Conservation (phyloP, 2,888 invertebrate genomes). For the Idaea dimidiata region DNA sequence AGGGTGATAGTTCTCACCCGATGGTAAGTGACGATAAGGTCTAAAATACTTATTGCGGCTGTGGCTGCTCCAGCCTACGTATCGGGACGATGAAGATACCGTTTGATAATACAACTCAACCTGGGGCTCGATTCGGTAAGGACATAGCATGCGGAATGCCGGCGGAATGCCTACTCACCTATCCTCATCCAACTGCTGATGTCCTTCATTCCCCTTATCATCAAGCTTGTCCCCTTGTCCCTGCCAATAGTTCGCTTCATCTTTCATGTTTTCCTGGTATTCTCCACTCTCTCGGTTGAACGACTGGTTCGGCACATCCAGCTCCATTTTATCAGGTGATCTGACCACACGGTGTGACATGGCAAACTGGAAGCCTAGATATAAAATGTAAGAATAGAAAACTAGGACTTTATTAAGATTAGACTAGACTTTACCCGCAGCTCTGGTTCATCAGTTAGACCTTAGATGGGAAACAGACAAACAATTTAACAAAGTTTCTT, state of each 20-base stretch:
- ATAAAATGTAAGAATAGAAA: background rate
- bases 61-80: too few relatives aligned
- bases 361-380: conserved; percentile 12
- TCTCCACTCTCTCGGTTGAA: conserved; percentile 25
- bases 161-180: conserved; percentile 26
- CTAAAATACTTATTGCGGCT: too few relatives aligned
- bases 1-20: too few relatives aligned
- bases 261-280: conserved; percentile 32
- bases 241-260: conserved; percentile 40
- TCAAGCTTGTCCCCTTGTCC: conserved; percentile 32
- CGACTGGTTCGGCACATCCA: conserved; percentile 35
- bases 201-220: conserved; percentile 28
- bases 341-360: conserved; percentile 28
- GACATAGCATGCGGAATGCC: too few relatives aligned
- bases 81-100: too few relatives aligned
- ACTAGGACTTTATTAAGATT: background rate
- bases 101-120: too few relatives aligned
- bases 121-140: too few relatives aligned
- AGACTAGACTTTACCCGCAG: background rate
- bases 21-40: too few relatives aligned
- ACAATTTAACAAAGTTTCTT: background rate
- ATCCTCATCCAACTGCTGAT: conserved; percentile 31
- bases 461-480: background rate
- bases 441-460: background rate
- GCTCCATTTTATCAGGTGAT: conserved; percentile 44